Percentiles rank a stretch among this genome's conserved stretches.
Evolutionary conservation across 64 coral and sea anemone species (phyloP).

Genomic region (Montipora capricornis): DNA sequence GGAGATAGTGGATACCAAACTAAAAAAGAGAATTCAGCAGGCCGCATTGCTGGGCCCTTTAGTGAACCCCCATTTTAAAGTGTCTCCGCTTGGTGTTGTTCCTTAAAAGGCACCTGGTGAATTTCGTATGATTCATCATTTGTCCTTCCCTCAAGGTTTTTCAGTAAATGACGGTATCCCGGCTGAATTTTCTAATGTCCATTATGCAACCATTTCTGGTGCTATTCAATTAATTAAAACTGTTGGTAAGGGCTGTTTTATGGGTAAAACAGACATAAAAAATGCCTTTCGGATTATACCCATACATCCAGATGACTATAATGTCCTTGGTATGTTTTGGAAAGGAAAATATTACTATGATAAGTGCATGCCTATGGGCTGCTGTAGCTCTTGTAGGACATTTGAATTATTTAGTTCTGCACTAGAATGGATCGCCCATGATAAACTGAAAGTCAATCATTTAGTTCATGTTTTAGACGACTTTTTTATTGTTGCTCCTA

Average conservation of each 20-base stretch:
- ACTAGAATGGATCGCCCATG: constrained; percentile 60
- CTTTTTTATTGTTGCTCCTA: not conserved
- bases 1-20: not conserved
- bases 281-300: constrained; percentile 9
- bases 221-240: constrained; percentile 26
- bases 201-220: constrained; percentile 12
- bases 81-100: constrained; percentile 4
- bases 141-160: not conserved
- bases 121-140: constrained; percentile 17
- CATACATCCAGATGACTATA: not conserved
- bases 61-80: not conserved
- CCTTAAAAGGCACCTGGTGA: constrained; percentile 1
- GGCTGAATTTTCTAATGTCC: not conserved
- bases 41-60: not conserved
- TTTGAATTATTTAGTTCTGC: constrained; percentile 44
- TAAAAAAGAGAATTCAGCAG: not conserved
- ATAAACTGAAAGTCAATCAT: not conserved
- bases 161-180: constrained; percentile 11
- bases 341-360: constrained; percentile 39
- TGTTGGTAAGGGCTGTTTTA: not conserved
- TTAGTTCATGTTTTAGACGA: constrained; percentile 22
- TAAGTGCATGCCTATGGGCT: constrained; percentile 22
- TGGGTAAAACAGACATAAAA: constrained; percentile 21
- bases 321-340: not conserved
- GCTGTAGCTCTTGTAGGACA: constrained; percentile 24